Evolutionary conservation across 2,888 invertebrate genomes (phyloP).

Genomic region (Ichneumoninae sp.): DNA sequence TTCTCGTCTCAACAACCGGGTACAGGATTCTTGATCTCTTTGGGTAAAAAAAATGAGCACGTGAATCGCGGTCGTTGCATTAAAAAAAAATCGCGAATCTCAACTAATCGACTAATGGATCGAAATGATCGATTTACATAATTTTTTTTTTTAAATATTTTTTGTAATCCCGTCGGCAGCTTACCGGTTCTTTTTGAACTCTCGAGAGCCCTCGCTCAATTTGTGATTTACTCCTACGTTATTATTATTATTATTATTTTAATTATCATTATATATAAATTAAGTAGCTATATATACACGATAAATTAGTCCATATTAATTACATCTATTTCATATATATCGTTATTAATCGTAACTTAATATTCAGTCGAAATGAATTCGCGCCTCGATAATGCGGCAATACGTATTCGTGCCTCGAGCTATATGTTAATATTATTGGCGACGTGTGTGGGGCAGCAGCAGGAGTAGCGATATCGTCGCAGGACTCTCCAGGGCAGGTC

Average conservation of each 20-base stretch:
- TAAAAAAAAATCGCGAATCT: neutral
- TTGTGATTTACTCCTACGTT: slow-evolving; percentile 64
- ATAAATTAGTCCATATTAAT: slow-evolving; percentile 57
- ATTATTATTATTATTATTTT: slow-evolving; percentile 60
- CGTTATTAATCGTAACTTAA: slow-evolving; percentile 41
- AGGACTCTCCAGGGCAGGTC: slow-evolving; percentile 38
- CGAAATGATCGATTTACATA: slow-evolving; percentile 26
- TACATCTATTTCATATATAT: slow-evolving; percentile 24
- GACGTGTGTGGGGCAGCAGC: slow-evolving; percentile 46
- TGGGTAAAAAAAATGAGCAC: neutral
- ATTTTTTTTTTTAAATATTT: slow-evolving; percentile 54
- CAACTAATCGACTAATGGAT: slow-evolving; percentile 5
- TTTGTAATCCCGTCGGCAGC: slow-evolving; percentile 60
- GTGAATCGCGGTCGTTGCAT: neutral
- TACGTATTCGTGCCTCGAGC: slow-evolving; percentile 58
- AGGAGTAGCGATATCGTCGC: slow-evolving; percentile 24
- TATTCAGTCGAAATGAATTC: slow-evolving; percentile 47
- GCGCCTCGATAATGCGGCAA: slow-evolving; percentile 57
- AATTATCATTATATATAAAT: slow-evolving; percentile 39
- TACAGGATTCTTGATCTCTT: neutral
- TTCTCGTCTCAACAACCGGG: neutral
- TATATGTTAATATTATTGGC: slow-evolving; percentile 57
- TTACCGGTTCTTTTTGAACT: slow-evolving; percentile 26
- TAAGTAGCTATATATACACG: slow-evolving; percentile 26
- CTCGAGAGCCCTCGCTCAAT: slow-evolving; percentile 36